These are phyloP conservation scores for Ciconia boyciana DNA, from an alignment of 2,113 vertebrate species.

Conservation along the genomic window DNA sequence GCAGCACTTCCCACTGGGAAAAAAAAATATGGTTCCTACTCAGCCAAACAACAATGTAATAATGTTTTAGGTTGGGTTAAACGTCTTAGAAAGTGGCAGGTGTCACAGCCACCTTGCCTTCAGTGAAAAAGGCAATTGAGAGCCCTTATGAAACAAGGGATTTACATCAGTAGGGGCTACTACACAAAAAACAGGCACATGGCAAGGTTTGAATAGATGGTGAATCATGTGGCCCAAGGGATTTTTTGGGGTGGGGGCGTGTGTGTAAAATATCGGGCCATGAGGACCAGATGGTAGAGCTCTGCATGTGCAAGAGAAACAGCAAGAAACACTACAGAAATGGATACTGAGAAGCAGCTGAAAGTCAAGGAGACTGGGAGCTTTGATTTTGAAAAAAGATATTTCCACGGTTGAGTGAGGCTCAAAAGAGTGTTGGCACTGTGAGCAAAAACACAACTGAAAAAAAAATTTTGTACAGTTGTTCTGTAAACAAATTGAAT, in stretches of 20 bases:
- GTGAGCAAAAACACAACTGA: not conserved
- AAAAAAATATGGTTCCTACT: not conserved
- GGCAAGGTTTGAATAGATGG: conserved; percentile 53
- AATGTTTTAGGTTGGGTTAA: conserved; percentile 7
- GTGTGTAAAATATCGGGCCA: conserved; percentile 25
- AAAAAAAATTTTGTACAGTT: not conserved
- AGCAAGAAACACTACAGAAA: not conserved
- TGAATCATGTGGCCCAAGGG: conserved; percentile 60
- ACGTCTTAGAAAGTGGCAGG: not conserved
- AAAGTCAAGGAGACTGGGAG: not conserved
- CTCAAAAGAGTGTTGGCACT: not conserved
- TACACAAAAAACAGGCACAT: conserved; percentile 33
- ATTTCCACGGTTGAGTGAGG: not conserved
- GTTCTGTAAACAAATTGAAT: not conserved
- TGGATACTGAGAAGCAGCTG: conserved; percentile 8
- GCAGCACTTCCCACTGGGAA: not conserved
- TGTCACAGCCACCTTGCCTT: conserved; percentile 50
- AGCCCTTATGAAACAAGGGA: conserved; percentile 36
- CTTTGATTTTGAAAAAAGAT: not conserved
- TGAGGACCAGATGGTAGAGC: conserved; percentile 50
- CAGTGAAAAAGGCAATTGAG: conserved; percentile 44
- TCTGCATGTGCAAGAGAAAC: conserved; percentile 23
- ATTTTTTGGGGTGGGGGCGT: not conserved
- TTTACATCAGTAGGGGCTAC: conserved; percentile 35
- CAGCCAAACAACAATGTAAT: conserved; percentile 23